These are phyloP conservation scores for Aromia moschata DNA, from an alignment of 2,888 invertebrate species.

Conservation along the genomic window DNA sequence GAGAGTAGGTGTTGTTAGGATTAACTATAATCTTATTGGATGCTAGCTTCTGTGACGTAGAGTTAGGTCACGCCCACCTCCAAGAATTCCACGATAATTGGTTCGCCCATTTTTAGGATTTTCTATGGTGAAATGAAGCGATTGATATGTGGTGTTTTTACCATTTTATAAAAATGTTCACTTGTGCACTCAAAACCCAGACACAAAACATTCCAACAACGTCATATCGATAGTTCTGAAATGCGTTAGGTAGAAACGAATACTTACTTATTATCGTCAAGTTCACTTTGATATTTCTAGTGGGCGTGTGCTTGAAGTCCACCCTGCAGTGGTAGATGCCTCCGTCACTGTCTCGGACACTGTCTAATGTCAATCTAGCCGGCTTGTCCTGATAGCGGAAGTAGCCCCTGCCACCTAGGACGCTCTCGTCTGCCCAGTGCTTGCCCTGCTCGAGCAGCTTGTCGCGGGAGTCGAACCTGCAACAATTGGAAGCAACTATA, in stretches of 20 bases:
- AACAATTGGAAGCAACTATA: conserved; percentile 38
- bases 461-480: conserved; percentile 79
- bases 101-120: too few relatives aligned
- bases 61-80: too few relatives aligned
- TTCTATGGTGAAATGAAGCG: too few relatives aligned
- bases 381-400: conserved; percentile 80
- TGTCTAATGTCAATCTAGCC: conserved; percentile 79
- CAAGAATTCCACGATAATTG: too few relatives aligned
- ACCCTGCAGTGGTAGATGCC: conserved; percentile 89
- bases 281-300: conserved; percentile 86
- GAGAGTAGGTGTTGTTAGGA: too few relatives aligned
- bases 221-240: neutral
- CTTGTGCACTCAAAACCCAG: too few relatives aligned
- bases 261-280: conserved; percentile 89
- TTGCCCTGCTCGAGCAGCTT: conserved; percentile 77
- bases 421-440: conserved; percentile 82
- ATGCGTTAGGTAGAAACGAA: conserved; percentile 1
- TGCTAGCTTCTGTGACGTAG: too few relatives aligned
- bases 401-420: conserved; percentile 78
- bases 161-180: too few relatives aligned
- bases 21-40: too few relatives aligned
- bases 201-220: neutral
- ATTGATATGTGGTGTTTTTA: too few relatives aligned
- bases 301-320: conserved; percentile 90
- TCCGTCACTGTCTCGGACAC: conserved; percentile 77